phyloP scores from a whole-genome alignment of 2,797 vertebrate genomes.

The Oophaga sylvatica region DNA sequence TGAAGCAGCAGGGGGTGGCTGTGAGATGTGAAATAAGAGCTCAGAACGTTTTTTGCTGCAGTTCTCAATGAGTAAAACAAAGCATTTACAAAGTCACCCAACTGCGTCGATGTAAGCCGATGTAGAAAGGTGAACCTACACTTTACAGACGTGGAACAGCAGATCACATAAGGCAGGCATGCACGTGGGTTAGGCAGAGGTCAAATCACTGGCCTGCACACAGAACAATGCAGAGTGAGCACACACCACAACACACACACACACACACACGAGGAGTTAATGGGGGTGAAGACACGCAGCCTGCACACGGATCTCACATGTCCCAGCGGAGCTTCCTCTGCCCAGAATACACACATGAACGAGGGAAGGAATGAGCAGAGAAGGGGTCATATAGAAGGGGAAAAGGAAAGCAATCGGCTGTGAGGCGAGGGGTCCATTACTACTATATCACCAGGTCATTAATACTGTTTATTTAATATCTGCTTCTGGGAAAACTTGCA shows the following conservation, averaged over 20 bases:
- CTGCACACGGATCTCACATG: constrained; percentile 84
- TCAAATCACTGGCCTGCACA: not conserved
- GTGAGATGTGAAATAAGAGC: not conserved
- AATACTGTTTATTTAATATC: not conserved
- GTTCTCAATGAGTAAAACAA: not conserved
- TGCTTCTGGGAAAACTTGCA: not conserved
- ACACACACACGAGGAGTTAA: not conserved
- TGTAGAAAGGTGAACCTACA: not conserved
- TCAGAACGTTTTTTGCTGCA: not conserved
- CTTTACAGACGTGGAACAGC: not conserved
- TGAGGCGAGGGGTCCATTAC: not conserved
- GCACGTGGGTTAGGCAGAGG: not conserved
- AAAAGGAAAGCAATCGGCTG: constrained; percentile 1
- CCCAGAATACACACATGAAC: constrained; percentile 67
- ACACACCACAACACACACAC: too few relatives aligned
- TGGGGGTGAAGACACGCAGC: constrained; percentile 6
- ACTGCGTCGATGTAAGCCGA: not conserved
- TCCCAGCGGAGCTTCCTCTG: constrained; percentile 99
- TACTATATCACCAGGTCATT: not conserved
- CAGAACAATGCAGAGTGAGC: not conserved
- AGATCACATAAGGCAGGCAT: constrained; percentile 5
- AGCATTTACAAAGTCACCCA: too few relatives aligned
- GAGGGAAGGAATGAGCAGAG: constrained; percentile 32
- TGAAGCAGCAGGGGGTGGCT: not conserved
- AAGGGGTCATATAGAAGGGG: not conserved